Evolutionary conservation across 1,140 invertebrate species (phyloP), one percentile per base, ranked within the genome.

Genomic region (Copidosoma floridanum): DNA sequence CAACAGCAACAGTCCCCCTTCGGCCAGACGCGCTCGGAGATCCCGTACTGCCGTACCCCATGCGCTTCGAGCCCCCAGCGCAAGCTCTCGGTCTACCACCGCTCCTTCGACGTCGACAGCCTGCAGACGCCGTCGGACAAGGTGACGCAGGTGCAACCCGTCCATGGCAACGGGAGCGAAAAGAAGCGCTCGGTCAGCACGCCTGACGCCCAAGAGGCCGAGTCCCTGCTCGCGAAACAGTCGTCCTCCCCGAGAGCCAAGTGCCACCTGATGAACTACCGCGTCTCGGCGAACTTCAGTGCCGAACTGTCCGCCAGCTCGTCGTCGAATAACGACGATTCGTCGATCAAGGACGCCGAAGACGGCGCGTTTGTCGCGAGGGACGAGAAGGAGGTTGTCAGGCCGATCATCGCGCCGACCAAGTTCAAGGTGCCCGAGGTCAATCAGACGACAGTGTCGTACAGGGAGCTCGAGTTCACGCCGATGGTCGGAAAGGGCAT

Each of bases 11-110:
- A 51, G 8, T 29, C 10, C 3, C 11, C 24, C 21, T 6, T 14
- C 11, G 11, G 23, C 11, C 14, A 50, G 7, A 11, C 5, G 2
- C 51, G 52, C 12, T n/a, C 41, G 5, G 32, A 50, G 21, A 3
- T 10, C 0, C 14, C 23, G n/a, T 57, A 61, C 16, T 61, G 24
- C 10, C 1, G 11, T 7, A 64, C 61, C 1, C 57, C 66, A 11
- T n/a, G n/a, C n/a, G n/a, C n/a, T n/a, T n/a, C n/a, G n/a, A n/a
- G 44, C 1, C 70, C 71, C 2, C 65, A 53, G 32, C 47, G 73
- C 16, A 75, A 75, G 40, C 24, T 70, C 2, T 72, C 73, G 0
- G 71, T 75, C 23, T 75, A 67, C 32, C 53, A 57, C 24, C 63
- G 69, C 6, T 65, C 71, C 8, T 74, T 71, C 60, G 68, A 73